Evolutionary conservation across 2,113 vertebrate genomes (phyloP).

Genomic region (Agapornis roseicollis): DNA sequence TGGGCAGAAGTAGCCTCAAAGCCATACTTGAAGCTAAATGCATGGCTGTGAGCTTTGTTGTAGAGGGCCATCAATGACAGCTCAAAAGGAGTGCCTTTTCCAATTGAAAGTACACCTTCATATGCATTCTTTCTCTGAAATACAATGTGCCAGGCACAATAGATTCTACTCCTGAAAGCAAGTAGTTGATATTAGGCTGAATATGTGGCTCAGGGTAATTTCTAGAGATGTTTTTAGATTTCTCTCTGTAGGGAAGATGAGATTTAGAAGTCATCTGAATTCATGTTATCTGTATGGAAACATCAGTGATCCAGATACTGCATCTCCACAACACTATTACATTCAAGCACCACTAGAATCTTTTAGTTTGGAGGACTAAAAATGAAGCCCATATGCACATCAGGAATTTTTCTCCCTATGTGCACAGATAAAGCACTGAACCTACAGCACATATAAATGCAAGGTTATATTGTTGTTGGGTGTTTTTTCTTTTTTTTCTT

Average conservation of each 20-base stretch:
- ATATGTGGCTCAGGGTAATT: neutral
- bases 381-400: neutral
- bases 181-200: neutral
- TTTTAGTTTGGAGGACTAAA: neutral
- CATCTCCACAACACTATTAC: neutral
- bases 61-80: neutral
- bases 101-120: neutral
- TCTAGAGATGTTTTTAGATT: neutral
- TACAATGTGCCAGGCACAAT: neutral
- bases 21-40: neutral
- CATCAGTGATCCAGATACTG: neutral
- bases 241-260: neutral
- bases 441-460: neutral
- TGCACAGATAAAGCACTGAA: neutral
- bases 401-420: neutral
- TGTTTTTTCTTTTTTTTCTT: too few species aligned
- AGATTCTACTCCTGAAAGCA: neutral
- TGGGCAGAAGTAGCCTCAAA: neutral
- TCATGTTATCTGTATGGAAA: neutral
- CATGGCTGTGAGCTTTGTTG: neutral
- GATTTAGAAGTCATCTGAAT: neutral
- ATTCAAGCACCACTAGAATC: neutral
- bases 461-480: neutral
- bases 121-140: neutral
- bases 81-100: neutral